Conservation (phyloP, 2,113 vertebrate species). For the Cercocebus atys region DNA sequence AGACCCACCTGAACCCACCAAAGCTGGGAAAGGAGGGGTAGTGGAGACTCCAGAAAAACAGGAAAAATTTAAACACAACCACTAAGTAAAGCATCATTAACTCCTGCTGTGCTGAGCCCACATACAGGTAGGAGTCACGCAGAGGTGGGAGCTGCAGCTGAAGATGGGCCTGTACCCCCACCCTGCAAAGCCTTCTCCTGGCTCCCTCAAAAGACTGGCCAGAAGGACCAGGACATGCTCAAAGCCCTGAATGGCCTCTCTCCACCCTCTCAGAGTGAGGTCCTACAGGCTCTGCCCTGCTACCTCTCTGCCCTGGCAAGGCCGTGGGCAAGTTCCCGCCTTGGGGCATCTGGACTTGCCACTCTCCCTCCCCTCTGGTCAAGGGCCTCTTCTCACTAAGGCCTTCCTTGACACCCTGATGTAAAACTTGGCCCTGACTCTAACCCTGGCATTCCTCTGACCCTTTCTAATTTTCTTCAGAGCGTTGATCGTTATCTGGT, state of each 20-base stretch:
- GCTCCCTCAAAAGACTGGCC: background rate
- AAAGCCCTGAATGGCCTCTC: background rate
- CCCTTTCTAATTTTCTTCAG: background rate
- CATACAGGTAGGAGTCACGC: fast-evolving
- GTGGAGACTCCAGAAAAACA: background rate
- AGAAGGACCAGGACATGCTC: background rate
- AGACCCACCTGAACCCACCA: background rate
- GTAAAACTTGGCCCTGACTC: background rate
- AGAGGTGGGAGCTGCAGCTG: background rate
- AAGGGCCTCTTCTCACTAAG: background rate
- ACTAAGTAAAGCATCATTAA: background rate
- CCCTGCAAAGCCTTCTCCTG: background rate
- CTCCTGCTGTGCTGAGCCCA: fast-evolving
- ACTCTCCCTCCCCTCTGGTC: background rate
- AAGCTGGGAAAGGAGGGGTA: background rate
- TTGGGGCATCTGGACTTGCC: background rate
- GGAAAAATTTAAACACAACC: background rate
- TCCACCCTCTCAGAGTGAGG: background rate
- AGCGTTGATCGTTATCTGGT: background rate
- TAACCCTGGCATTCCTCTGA: background rate
- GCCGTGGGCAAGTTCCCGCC: background rate
- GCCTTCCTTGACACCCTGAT: background rate
- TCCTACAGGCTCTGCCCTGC: background rate
- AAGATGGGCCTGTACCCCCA: background rate
- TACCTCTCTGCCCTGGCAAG: background rate